A percentile compares a stretch with the other conserved stretches of the same genome.
Evolutionary conservation across 2,888 invertebrate species (phyloP).

Genomic region (Erannis defoliaria): DNA sequence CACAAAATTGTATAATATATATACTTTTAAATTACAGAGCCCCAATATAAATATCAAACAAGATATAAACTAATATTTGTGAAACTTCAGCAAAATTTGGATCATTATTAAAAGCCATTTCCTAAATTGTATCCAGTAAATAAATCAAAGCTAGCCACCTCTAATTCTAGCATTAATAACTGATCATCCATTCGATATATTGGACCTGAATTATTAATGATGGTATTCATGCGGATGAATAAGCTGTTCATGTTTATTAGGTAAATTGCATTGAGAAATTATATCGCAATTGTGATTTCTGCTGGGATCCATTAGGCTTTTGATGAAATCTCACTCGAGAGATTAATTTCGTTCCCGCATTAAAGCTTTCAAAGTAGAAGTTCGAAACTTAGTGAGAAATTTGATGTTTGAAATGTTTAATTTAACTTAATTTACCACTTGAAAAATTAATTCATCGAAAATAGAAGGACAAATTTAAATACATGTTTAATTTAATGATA

Average conservation of each 20-base stretch:
- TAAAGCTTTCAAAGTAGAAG: too few relatives aligned
- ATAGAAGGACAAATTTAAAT: too few relatives aligned
- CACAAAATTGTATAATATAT: too few relatives aligned
- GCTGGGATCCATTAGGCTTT: slow-evolving; percentile 13
- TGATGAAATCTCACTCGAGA: slow-evolving; percentile 5
- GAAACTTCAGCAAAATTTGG: too few relatives aligned
- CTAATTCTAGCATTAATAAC: slow-evolving; percentile 57
- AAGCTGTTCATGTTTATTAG: slow-evolving; percentile 51
- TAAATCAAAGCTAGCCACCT: slow-evolving; percentile 50
- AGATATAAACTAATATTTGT: too few relatives aligned
- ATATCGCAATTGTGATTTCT: slow-evolving; percentile 51
- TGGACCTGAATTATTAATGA: slow-evolving; percentile 64
- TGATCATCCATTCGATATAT: slow-evolving; percentile 54
- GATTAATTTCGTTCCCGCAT: slow-evolving; percentile 3
- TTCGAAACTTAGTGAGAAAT: neutral
- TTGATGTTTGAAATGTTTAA: too few relatives aligned
- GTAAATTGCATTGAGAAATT: slow-evolving; percentile 54
- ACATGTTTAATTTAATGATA: too few relatives aligned
- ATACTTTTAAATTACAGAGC: too few relatives aligned
- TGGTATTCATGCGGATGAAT: slow-evolving; percentile 61
- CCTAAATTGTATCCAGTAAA: slow-evolving; percentile 32
- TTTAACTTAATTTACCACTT: too few relatives aligned
- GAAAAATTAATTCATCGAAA: too few relatives aligned
- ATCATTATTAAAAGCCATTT: neutral
- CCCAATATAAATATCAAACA: too few relatives aligned